A percentile compares a stretch with the other conserved stretches of the same genome.
Conservation (phyloP, 2,113 vertebrate species). For the Microcebus lehilahytsara region DNA sequence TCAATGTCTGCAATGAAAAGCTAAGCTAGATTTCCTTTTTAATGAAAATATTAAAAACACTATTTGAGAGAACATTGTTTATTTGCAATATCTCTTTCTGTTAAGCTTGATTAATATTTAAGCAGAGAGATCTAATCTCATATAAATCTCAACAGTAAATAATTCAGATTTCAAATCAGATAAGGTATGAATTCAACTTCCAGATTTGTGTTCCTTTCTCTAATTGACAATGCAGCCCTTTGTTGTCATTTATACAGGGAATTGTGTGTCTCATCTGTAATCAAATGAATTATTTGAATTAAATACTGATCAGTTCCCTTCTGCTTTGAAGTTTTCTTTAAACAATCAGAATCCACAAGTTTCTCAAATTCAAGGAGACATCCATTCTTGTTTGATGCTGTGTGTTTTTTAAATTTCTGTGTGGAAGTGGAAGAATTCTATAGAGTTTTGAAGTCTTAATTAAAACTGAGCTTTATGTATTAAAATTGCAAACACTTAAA, state of each 20-base stretch:
- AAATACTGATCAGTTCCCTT: constrained; percentile 37
- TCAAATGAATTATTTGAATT: constrained; percentile 56
- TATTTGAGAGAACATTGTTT: constrained; percentile 52
- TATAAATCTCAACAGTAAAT: constrained; percentile 67
- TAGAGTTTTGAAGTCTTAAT: constrained; percentile 54
- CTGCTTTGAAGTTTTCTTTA: constrained; percentile 28
- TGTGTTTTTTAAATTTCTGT: not conserved
- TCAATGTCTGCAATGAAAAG: constrained; percentile 47
- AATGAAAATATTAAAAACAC: constrained; percentile 65
- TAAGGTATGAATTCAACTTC: constrained; percentile 33
- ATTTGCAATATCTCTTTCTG: constrained; percentile 48
- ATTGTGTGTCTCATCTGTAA: constrained; percentile 40
- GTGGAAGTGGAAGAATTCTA: not conserved
- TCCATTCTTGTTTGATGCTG: constrained; percentile 36
- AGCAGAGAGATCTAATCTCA: constrained; percentile 36
- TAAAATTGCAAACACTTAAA: constrained; percentile 53
- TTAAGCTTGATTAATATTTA: constrained; percentile 59
- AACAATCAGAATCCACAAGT: constrained; percentile 57
- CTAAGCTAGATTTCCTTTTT: constrained; percentile 52
- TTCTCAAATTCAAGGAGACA: constrained; percentile 56
- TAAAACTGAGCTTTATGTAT: constrained; percentile 42
- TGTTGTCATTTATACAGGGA: constrained; percentile 33
- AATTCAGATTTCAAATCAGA: constrained; percentile 66
- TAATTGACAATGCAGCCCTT: constrained; percentile 52
- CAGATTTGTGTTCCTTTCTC: constrained; percentile 60